Conservation (phyloP, 2,113 vertebrate genomes). For the Amblyornis subalaris region DNA sequence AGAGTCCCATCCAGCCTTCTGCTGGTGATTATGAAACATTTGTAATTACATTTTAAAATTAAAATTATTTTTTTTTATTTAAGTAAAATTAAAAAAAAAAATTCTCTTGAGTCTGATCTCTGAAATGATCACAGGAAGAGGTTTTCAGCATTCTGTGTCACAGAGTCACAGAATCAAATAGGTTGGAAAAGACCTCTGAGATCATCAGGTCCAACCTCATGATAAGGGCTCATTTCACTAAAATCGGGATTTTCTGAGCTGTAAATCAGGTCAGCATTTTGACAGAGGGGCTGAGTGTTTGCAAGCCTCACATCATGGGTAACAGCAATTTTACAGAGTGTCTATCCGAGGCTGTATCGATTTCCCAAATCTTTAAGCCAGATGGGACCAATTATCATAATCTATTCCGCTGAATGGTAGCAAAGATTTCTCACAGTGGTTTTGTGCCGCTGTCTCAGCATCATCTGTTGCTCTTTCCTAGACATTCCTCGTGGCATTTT, state of each 20-base stretch:
- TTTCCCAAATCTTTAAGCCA: constrained; percentile 10
- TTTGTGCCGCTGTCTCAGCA: not conserved
- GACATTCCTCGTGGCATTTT: not conserved
- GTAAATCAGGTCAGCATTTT: constrained; percentile 10
- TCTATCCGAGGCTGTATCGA: not conserved
- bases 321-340: not conserved
- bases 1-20: not conserved
- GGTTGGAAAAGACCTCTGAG: not conserved
- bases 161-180: not conserved
- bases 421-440: not conserved
- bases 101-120: not conserved
- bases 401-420: not conserved
- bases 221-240: not conserved
- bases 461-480: not conserved
- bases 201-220: not conserved
- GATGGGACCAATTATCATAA: not conserved
- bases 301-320: not conserved
- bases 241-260: not conserved
- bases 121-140: not conserved
- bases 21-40: not conserved
- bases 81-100: not conserved
- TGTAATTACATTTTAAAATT: not conserved
- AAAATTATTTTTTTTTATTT: not conserved
- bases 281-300: not conserved
- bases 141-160: not conserved